Base-by-base conservation (phyloP, 2,797 vertebrate genomes). In the Glyptemys insculpta region DNA sequence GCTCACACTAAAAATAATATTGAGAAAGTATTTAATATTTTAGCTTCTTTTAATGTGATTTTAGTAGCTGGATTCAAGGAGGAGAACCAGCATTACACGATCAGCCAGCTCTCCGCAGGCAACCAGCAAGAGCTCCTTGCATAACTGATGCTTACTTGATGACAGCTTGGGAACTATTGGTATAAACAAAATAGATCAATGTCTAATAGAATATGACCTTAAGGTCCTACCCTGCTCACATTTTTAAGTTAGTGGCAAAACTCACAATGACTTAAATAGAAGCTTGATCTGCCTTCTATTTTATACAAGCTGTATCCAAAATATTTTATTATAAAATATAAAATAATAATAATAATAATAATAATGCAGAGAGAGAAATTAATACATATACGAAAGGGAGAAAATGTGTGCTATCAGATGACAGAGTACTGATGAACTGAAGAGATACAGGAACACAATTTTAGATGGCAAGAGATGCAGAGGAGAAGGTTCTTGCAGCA, bases 231-330 rank as follows among this genome's bases (percentile, higher is more conserved):
- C 80, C 18, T 41, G 68, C 74, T 10, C 91, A 85, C 2, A 4
- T 37, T 31, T 76, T 29, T 1, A 82, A 10, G 12, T 57, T 84
- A 91, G 29, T n/a, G 19, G 65, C 9, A 76, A 81, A 81, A 82
- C 47, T n/a, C 52, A 59, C 31, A 19, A 68, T 37, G 62, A 92
- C 85, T 96, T 93, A 86, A 95, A 68, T 21, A n/a, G 86, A 95
- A 54, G 15, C 23, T 25, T 76, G 25, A 76, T 93, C 80, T 93
- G 14, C 86, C 8, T 1, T 93, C 37, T 62, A 25, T 12, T 91
- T 88, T 52, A 81, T 81, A 84, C 62, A 84, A 82, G 80, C 18
- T 87, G 41, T 37, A 93, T 76, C 29, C 29, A 74, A 79, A 49
- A 88, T 93, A 85, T 85, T 44, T 14, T 16, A 82, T 25, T 54